A percentile compares a stretch with the other conserved stretches of the same genome.
phyloP scores from a whole-genome alignment of 2,888 invertebrate species.

The Ichneumoninae sp. region DNA sequence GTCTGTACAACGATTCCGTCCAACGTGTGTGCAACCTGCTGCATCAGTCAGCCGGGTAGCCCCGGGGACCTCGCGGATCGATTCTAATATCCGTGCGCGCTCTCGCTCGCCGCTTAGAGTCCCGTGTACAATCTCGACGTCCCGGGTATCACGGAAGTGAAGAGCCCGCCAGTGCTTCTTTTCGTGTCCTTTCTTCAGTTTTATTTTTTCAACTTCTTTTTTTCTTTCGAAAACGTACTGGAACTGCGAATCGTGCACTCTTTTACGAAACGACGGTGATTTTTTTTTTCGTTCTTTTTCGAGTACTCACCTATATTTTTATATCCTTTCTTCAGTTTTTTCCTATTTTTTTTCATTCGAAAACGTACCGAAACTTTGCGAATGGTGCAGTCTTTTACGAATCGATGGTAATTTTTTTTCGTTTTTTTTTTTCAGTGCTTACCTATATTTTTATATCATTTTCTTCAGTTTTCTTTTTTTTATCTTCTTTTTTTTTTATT shows the following conservation, averaged over 20 bases:
- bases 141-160: conserved; percentile 11
- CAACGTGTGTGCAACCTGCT: conserved; percentile 50
- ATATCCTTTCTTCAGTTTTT: background rate
- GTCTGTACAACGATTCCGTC: background rate
- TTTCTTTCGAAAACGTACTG: background rate
- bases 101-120: conserved; percentile 30
- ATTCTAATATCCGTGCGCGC: conserved; percentile 54
- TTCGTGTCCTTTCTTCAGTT: background rate
- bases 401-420: background rate
- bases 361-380: background rate
- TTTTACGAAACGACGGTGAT: background rate
- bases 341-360: background rate
- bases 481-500: background rate
- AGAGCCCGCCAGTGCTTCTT: background rate
- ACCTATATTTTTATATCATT: background rate
- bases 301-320: background rate
- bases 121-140: conserved; percentile 24
- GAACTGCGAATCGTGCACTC: background rate
- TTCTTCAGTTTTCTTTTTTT: background rate
- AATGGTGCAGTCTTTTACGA: background rate
- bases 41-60: conserved; percentile 49
- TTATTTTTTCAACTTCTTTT: background rate
- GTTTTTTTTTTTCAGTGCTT: background rate
- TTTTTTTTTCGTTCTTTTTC: background rate
- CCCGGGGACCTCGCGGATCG: conserved; percentile 60